These are phyloP conservation scores for Troides aeacus DNA, from an alignment of 2,888 invertebrate species.

Conservation along the genomic window DNA sequence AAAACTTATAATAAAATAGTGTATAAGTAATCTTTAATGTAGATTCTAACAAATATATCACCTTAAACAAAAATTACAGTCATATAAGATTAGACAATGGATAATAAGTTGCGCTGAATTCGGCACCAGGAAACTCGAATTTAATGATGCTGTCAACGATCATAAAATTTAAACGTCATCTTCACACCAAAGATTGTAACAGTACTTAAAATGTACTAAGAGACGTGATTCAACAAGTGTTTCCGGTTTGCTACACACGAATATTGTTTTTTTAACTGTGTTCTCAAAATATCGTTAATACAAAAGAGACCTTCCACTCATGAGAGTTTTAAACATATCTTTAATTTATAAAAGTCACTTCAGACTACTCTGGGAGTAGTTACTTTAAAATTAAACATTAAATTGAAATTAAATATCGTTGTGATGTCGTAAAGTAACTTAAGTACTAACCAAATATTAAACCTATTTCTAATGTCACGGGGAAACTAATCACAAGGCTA, in stretches of 20 bases:
- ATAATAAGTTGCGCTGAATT: slow-evolving; percentile 12
- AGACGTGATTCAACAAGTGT: background rate
- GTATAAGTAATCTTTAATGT: background rate
- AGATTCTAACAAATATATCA: background rate
- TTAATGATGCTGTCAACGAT: slow-evolving; percentile 22
- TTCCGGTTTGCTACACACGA: background rate
- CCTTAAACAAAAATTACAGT: background rate
- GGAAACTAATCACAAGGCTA: slow-evolving; percentile 16
- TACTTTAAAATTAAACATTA: too few relatives aligned
- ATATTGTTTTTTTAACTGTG: too few relatives aligned
- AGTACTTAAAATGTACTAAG: background rate
- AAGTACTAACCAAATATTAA: background rate
- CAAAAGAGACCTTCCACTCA: too few relatives aligned
- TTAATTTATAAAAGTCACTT: too few relatives aligned
- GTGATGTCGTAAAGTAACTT: background rate
- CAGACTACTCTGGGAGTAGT: too few relatives aligned
- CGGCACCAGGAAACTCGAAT: slow-evolving; percentile 26
- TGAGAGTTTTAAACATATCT: too few relatives aligned
- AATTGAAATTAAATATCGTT: too few relatives aligned
- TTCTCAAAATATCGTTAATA: too few relatives aligned
- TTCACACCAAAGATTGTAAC: background rate
- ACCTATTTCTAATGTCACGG: slow-evolving; percentile 14
- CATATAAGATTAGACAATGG: slow-evolving; percentile 12
- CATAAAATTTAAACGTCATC: background rate
- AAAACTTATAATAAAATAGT: background rate